Percentiles rank a stretch among this genome's conserved stretches.
phyloP scores from a whole-genome alignment of 2,888 invertebrate species.

The Morpho deidamia region DNA sequence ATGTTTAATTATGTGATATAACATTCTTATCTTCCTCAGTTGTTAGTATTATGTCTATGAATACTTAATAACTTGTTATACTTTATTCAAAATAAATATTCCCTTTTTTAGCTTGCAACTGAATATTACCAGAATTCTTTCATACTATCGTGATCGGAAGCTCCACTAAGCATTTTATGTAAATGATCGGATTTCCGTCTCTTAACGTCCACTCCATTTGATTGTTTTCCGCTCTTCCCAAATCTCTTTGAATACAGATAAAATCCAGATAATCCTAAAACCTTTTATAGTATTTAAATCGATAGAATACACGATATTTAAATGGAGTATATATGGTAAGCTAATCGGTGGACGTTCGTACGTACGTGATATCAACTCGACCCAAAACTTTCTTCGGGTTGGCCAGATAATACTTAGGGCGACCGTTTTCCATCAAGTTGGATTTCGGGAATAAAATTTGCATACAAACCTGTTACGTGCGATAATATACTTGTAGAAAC shows the following conservation, averaged over 20 bases:
- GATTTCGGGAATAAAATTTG: slow-evolving; percentile 68
- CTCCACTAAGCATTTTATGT: slow-evolving; percentile 33
- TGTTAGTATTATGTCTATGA: no score
- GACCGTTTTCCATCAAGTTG: slow-evolving; percentile 62
- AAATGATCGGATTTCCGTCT: slow-evolving; percentile 35
- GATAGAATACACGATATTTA: slow-evolving; percentile 15
- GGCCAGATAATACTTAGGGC: slow-evolving; percentile 49
- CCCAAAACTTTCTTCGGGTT: slow-evolving; percentile 62
- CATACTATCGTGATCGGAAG: slow-evolving; percentile 6
- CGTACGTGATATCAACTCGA: slow-evolving; percentile 50
- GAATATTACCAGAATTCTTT: background rate
- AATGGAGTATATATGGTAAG: slow-evolving; percentile 3
- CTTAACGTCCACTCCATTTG: slow-evolving; percentile 42
- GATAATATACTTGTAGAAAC: slow-evolving; percentile 37
- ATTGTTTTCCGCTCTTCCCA: slow-evolving; percentile 41
- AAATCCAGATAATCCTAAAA: slow-evolving; percentile 21
- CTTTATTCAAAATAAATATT: no score
- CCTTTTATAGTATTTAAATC: slow-evolving; percentile 17
- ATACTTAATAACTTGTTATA: no score
- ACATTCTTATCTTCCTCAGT: no score
- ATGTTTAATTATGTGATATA: no score
- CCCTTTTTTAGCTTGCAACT: no score
- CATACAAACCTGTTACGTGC: slow-evolving; percentile 68
- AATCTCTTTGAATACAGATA: slow-evolving; percentile 26
- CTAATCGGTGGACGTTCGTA: slow-evolving; percentile 1